Evolutionary conservation across 2,797 vertebrate genomes (phyloP).

Genomic region (Mallotus villosus): DNA sequence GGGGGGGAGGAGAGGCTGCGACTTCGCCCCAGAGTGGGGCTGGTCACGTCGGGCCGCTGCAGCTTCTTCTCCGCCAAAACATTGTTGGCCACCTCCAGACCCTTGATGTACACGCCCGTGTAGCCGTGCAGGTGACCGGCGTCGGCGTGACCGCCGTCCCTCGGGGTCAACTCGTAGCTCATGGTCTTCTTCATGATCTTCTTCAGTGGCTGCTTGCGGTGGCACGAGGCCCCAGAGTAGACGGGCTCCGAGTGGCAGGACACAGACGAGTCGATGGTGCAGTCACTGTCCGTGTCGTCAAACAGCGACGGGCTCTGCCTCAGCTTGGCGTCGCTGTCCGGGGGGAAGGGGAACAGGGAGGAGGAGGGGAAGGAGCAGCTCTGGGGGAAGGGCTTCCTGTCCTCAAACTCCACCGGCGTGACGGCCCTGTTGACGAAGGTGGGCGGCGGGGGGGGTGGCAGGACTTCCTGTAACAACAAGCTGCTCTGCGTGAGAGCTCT

Average conservation of each 20-base stretch:
- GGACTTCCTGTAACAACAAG: conserved; percentile 28
- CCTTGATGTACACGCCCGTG: conserved; percentile 79
- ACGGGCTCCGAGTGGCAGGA: conserved; percentile 77
- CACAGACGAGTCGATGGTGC: conserved; percentile 72
- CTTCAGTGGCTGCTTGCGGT: conserved; percentile 81
- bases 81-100: conserved; percentile 80
- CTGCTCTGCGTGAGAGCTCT: conserved; percentile 18
- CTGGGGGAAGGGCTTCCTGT: conserved; percentile 57
- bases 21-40: conserved; percentile 69
- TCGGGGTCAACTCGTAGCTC: conserved; percentile 68
- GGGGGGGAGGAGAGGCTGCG: conserved; percentile 79
- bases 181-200: conserved; percentile 86
- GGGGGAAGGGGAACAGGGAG: conserved; percentile 61
- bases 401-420: conserved; percentile 55
- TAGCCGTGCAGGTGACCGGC: conserved; percentile 71
- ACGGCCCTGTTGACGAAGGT: not conserved
- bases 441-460: conserved; percentile 40
- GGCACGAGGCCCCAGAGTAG: conserved; percentile 51
- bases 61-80: conserved; percentile 75
- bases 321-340: conserved; percentile 51
- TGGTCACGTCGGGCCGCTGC: conserved; percentile 67
- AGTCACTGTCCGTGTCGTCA: conserved; percentile 79
- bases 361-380: conserved; percentile 55
- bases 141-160: conserved; percentile 54
- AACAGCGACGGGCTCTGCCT: conserved; percentile 63